Conservation (phyloP, 2,113 vertebrate species). For the Acanthisitta chloris region DNA sequence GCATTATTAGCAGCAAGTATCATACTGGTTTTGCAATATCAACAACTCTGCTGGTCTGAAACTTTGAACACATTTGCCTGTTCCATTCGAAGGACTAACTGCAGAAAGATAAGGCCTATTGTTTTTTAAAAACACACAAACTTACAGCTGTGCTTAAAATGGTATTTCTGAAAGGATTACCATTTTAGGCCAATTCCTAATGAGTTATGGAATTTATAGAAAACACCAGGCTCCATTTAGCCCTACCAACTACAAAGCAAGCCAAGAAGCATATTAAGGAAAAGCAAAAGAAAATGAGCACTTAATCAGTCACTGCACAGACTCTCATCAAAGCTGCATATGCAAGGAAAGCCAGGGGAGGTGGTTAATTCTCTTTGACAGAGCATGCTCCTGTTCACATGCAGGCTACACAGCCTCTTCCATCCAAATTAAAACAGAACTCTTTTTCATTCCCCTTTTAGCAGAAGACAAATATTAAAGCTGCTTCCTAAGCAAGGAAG, state of each 20-base stretch:
- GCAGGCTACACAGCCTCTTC: conserved; percentile 40
- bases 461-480: conserved; percentile 25
- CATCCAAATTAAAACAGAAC: conserved; percentile 2
- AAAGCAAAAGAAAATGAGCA: conserved; percentile 34
- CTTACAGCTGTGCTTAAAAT: not conserved
- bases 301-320: not conserved
- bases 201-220: not conserved
- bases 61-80: not conserved
- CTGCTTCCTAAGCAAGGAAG: not conserved
- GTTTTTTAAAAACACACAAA: not conserved
- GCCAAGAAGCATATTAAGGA: conserved; percentile 26
- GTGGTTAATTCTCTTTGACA: conserved; percentile 77
- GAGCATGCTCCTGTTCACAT: conserved; percentile 84
- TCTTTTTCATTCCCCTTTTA: conserved; percentile 29
- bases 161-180: not conserved
- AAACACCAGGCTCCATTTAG: conserved; percentile 16
- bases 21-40: not conserved
- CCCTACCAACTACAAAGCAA: conserved; percentile 16
- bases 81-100: not conserved
- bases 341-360: not conserved
- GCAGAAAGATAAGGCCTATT: not conserved
- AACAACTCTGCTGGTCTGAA: not conserved
- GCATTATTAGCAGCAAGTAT: not conserved
- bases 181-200: conserved; percentile 31
- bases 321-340: not conserved